Conservation (phyloP, 2,797 vertebrate species). For the Fringilla coelebs region DNA sequence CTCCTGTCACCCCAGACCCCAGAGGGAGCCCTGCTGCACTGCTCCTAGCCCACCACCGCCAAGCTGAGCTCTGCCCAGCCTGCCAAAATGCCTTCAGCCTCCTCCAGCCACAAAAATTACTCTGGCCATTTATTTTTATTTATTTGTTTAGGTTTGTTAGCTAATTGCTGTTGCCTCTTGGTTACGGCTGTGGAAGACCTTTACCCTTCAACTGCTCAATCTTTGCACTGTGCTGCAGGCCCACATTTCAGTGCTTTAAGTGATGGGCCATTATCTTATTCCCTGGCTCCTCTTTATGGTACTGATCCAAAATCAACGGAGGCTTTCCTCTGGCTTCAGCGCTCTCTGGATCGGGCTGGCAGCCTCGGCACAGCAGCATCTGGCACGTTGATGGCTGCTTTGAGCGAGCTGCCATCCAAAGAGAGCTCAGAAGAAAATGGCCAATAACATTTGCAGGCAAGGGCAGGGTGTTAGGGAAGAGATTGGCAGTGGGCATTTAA, state of each 20-base stretch:
- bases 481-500: background rate
- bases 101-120: background rate
- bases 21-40: accelerated
- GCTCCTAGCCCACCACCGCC: background rate
- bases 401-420: background rate
- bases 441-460: background rate
- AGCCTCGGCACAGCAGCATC: background rate
- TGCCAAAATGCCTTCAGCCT: background rate
- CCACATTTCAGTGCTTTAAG: background rate
- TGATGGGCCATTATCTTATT: background rate
- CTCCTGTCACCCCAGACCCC: background rate
- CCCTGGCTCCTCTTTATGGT: background rate
- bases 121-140: background rate
- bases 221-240: background rate
- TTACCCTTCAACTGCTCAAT: background rate
- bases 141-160: background rate
- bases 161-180: background rate
- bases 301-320: background rate
- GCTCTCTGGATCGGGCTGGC: background rate
- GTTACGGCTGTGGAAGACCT: background rate
- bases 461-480: background rate
- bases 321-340: background rate
- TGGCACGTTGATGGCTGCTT: background rate
- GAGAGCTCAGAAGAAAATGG: background rate
- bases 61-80: background rate